Conservation (phyloP, 2,888 invertebrate genomes). For the Elmis aenea region DNA sequence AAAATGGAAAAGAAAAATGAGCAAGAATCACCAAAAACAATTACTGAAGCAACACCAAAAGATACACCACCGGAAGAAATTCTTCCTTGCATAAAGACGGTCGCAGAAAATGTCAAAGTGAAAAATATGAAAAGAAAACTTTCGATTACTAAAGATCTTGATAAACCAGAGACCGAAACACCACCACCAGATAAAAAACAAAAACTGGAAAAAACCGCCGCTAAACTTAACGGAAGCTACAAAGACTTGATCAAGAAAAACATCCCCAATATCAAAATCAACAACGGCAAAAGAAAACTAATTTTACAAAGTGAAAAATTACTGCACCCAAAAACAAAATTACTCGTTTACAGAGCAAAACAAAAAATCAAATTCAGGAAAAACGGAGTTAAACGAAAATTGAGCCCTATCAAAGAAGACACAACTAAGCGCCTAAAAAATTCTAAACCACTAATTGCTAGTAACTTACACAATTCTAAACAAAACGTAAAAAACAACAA, state of each 20-base stretch:
- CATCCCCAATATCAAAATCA: slow-evolving; percentile 44
- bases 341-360: slow-evolving; percentile 13
- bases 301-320: slow-evolving; percentile 27
- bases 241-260: slow-evolving; percentile 48
- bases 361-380: slow-evolving; percentile 40
- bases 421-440: slow-evolving; percentile 28
- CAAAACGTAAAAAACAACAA: slow-evolving; percentile 35
- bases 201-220: slow-evolving; percentile 25
- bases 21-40: background rate
- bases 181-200: slow-evolving; percentile 31
- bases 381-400: slow-evolving; percentile 48
- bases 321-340: slow-evolving; percentile 3
- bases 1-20: slow-evolving; percentile 15
- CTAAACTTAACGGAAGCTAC: slow-evolving; percentile 38
- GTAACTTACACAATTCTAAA: slow-evolving; percentile 36
- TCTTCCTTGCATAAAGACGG: slow-evolving; percentile 40
- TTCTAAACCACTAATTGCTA: slow-evolving; percentile 37
- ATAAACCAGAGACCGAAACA: slow-evolving; percentile 24
- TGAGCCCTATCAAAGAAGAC: slow-evolving; percentile 27
- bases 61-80: slow-evolving; percentile 12
- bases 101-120: slow-evolving; percentile 46
- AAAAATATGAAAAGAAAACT: slow-evolving; percentile 50
- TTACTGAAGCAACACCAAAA: slow-evolving; percentile 12
- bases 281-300: slow-evolving; percentile 47
- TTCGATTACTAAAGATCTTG: slow-evolving; percentile 34